Evolutionary conservation across 1,140 invertebrate genomes (phyloP).

Genomic region (Matsumurasca onukii): DNA sequence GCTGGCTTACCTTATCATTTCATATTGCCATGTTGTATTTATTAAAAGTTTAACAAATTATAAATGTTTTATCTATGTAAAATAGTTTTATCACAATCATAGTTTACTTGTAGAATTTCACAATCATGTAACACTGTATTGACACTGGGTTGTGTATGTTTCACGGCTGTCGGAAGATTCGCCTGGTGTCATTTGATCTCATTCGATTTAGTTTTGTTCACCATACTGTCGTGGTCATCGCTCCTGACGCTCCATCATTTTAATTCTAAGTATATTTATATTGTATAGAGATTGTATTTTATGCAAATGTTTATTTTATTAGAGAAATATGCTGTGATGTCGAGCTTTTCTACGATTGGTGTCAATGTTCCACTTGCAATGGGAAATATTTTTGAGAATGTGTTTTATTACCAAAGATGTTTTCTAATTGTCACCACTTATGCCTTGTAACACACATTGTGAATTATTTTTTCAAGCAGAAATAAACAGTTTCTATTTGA

Average conservation of each 20-base stretch:
- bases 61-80: not conserved
- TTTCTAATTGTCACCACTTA: slow-evolving; percentile 17
- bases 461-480: slow-evolving; percentile 10
- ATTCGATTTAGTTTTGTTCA: not conserved
- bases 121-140: not conserved
- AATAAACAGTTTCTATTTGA: not conserved
- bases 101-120: not conserved
- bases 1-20: not conserved
- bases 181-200: not conserved
- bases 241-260: no score
- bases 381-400: slow-evolving; percentile 18
- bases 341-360: not conserved
- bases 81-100: not conserved
- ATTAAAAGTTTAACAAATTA: slow-evolving; percentile 15
- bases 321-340: slow-evolving; percentile 23
- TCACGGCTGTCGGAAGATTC: not conserved
- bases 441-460: slow-evolving; percentile 23
- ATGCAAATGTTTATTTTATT: no score
- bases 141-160: no score
- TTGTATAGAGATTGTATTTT: slow-evolving; percentile 13
- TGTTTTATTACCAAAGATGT: slow-evolving; percentile 23
- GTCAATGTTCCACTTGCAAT: not conserved
- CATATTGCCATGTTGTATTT: slow-evolving; percentile 15
- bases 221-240: not conserved
- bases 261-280: slow-evolving; percentile 21